Conservation (phyloP, 2,797 vertebrate species). For the Hippocampus kuda region DNA sequence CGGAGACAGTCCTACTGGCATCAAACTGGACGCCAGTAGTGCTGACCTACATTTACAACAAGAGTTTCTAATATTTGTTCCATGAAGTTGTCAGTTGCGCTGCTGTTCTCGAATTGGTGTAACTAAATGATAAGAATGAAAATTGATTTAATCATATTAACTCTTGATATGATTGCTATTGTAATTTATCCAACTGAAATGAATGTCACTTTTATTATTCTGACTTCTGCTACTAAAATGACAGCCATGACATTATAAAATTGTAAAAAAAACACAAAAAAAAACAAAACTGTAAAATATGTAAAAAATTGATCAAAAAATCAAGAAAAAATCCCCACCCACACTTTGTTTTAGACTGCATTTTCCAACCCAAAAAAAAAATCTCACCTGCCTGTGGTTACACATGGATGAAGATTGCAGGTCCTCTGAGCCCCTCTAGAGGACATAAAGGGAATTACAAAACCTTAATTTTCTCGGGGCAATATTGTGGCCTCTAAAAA, state of each 20-base stretch:
- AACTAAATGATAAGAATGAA: too few species aligned
- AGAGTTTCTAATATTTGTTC: neutral
- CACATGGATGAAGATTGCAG: neutral
- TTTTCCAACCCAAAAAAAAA: neutral
- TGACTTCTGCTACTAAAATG: too few species aligned
- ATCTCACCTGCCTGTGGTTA: neutral
- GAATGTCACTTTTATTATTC: neutral
- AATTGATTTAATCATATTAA: too few species aligned
- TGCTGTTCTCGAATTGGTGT: too few species aligned
- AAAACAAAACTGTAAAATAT: neutral
- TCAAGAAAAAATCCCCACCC: neutral
- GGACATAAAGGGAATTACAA: constrained; percentile 9
- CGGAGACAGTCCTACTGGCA: constrained; percentile 7
- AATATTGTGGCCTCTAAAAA: too few species aligned
- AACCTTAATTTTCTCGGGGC: too few species aligned
- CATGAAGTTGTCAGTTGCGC: neutral
- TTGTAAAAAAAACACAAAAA: neutral
- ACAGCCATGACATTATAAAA: neutral
- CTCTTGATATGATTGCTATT: neutral
- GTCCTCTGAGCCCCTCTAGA: constrained; percentile 47
- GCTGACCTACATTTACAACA: neutral
- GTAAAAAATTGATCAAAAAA: neutral
- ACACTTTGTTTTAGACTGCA: too few species aligned
- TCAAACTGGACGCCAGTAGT: neutral
- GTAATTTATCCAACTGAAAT: neutral